Conservation (phyloP, 2,113 vertebrate species). For the Genyomyrus donnyi region DNA sequence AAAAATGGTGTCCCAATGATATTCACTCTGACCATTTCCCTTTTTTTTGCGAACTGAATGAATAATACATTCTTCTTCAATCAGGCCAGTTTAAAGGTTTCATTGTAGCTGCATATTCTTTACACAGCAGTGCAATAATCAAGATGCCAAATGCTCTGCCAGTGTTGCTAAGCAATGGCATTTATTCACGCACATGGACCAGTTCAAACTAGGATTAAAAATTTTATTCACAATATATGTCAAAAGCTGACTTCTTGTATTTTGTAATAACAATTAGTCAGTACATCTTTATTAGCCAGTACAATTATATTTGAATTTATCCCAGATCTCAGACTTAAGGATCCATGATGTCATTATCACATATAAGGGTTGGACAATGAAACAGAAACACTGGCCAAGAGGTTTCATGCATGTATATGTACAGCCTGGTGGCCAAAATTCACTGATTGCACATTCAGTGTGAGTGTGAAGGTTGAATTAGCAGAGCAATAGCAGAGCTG, state of each 20-base stretch:
- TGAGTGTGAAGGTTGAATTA: not conserved
- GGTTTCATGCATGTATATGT: not conserved
- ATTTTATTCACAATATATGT: not conserved
- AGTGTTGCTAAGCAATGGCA: slow-evolving; percentile 12
- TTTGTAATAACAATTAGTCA: not conserved
- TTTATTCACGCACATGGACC: not conserved
- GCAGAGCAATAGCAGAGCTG: not conserved
- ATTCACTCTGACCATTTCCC: not conserved
- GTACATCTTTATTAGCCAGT: not conserved
- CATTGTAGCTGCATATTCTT: not conserved
- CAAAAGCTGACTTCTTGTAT: not conserved
- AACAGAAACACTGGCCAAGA: not conserved
- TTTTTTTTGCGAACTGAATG: not conserved
- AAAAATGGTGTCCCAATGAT: not conserved
- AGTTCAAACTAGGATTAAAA: not conserved
- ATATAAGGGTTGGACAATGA: not conserved
- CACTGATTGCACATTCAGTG: not conserved
- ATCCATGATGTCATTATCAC: not conserved
- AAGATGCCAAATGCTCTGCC: not conserved
- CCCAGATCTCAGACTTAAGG: not conserved
- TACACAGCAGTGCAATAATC: not conserved
- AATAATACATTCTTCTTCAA: not conserved
- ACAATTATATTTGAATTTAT: not conserved
- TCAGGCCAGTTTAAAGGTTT: not conserved
- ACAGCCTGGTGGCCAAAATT: not conserved